Evolutionary conservation across 30 jellyfish, hydroid and myxozoan species (phyloP), one percentile per base, ranked within the genome.

Genomic region (Rhopilema esculentum): DNA sequence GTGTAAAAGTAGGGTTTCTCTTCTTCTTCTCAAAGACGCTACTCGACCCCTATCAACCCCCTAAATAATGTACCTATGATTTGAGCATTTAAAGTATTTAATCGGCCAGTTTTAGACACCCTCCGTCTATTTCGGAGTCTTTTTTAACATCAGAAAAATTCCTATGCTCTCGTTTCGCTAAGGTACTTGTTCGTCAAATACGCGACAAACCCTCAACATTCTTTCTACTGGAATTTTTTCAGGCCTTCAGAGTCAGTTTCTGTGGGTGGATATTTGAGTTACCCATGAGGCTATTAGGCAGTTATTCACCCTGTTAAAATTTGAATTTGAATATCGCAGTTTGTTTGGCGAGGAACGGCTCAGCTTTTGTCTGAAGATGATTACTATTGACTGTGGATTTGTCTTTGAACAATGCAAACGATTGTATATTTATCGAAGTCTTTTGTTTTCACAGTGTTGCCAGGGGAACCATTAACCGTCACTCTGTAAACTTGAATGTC

Each of bases 401-500:
- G 67, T 29, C 0, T 29, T 27, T 31, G 18, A 18, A 26, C 24
- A 53, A 32, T 18, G 18, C 19, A 28, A 12, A 40, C 57, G 12
- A 40, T 40, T 6, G 57, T 2, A 12, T 2, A 40, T 40, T 12
- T 40, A 19, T n/a, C 27, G 17, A 7, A 19, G 17, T 20, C 73
- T 63, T n/a, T 63, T 63, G 73, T 63, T 63, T 16, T 63, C 73
- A 4, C 30, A 4, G 27, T 24, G 29, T 63, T 24, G 8, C 73
- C 73, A 24, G 17, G 73, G 73, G 4, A 63, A 63, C 73, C 73
- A 63, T 19, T n/a, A 20, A 22, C 62, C 61, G 80, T 70, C 80
- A 70, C 49, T 71, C 29, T 71, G 82, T 71, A 71, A 71, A 71
- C 82, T 71, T 71, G 25, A 48, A 68, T 23, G 28, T 71, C 62